These are phyloP conservation scores for Pteromalus puparum DNA, from an alignment of 1,140 invertebrate species.

Conservation along the genomic window DNA sequence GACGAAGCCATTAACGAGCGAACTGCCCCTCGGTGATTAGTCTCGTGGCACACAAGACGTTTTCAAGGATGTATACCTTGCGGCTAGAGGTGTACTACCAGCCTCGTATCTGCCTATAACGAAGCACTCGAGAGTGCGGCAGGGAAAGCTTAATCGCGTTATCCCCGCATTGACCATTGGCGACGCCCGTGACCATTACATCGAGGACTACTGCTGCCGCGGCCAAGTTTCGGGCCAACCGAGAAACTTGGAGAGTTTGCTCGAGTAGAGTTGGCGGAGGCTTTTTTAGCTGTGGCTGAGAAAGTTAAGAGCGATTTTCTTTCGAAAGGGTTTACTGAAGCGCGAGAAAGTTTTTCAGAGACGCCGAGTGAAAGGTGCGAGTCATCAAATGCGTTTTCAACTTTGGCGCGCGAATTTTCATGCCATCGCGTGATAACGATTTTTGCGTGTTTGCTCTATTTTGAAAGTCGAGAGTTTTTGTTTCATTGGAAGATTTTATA, in stretches of 20 bases:
- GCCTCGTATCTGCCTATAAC: not conserved
- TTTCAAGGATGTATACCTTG: not conserved
- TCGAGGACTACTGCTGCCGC: not conserved
- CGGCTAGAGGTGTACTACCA: not conserved
- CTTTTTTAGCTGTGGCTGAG: not conserved
- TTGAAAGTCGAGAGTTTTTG: no score
- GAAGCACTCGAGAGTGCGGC: slow-evolving; percentile 3
- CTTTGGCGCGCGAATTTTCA: no score
- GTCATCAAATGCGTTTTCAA: not conserved
- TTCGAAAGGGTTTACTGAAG: not conserved
- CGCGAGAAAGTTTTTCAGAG: not conserved
- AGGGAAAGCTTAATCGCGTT: slow-evolving; percentile 17
- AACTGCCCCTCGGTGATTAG: slow-evolving; percentile 15
- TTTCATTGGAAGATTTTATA: no score
- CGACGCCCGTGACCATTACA: not conserved
- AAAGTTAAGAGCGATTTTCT: slow-evolving; percentile 1
- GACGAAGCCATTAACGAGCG: slow-evolving; percentile 15
- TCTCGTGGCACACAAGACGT: slow-evolving; percentile 26
- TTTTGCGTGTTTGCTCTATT: not conserved
- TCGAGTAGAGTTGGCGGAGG: no score
- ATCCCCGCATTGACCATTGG: not conserved
- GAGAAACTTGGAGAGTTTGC: not conserved
- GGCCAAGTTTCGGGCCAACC: not conserved
- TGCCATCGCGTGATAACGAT: not conserved
- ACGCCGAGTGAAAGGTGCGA: not conserved